Evolutionary conservation across 2,888 invertebrate species (phyloP).

Genomic region (Chrysolina haemoptera): DNA sequence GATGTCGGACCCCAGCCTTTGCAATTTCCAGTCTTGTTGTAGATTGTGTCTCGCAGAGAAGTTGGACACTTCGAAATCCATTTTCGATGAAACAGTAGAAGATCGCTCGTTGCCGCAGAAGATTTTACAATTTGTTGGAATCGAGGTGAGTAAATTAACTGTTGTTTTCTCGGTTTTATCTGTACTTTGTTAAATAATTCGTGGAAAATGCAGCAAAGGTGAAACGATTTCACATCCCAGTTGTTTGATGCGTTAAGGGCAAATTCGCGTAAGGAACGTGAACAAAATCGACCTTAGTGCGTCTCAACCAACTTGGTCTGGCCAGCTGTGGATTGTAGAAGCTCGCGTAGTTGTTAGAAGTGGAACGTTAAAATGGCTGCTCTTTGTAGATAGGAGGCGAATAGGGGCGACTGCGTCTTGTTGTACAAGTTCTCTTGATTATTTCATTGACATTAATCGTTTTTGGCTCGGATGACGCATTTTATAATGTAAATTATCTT

Average conservation of each 20-base stretch:
- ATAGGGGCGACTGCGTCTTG: not conserved
- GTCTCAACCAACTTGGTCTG: constrained; percentile 55
- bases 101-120: constrained; percentile 73
- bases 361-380: constrained; percentile 51
- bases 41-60: constrained; percentile 67
- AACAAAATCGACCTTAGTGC: constrained; percentile 76
- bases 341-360: constrained; percentile 39
- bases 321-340: constrained; percentile 44
- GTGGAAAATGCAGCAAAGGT: constrained; percentile 34
- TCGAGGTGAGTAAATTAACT: constrained; percentile 74
- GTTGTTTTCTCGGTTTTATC: constrained; percentile 33
- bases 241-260: constrained; percentile 70
- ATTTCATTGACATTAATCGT: not conserved
- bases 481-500: not conserved
- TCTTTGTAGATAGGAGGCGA: constrained; percentile 25
- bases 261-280: constrained; percentile 71
- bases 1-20: constrained; percentile 49
- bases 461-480: not conserved
- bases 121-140: constrained; percentile 77
- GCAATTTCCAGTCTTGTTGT: constrained; percentile 65
- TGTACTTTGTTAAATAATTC: constrained; percentile 26
- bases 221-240: constrained; percentile 37
- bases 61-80: constrained; percentile 62
- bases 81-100: constrained; percentile 61
- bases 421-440: not conserved